phyloP scores from a whole-genome alignment of 2,888 invertebrate genomes.

The Leptothorax acervorum region DNA sequence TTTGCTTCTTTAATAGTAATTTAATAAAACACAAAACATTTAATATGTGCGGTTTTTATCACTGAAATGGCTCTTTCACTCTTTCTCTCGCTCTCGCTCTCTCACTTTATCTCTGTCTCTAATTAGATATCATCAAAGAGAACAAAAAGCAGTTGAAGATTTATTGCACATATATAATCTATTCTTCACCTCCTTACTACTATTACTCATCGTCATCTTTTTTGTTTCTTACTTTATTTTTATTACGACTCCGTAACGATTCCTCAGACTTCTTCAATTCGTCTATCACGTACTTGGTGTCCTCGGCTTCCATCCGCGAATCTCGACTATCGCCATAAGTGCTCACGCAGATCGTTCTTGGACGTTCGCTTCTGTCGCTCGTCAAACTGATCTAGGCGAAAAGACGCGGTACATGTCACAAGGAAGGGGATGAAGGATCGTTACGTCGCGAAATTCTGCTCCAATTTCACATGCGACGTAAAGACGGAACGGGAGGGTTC shows the following conservation, averaged over 20 bases:
- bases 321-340: conserved; percentile 76
- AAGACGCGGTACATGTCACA: conserved; percentile 2
- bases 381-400: conserved; percentile 63
- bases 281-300: conserved; percentile 78
- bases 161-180: background rate
- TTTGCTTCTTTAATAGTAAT: background rate
- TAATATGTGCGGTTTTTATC: background rate
- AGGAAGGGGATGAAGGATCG: background rate
- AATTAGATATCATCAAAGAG: background rate
- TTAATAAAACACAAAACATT: background rate
- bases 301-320: conserved; percentile 77
- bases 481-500: background rate
- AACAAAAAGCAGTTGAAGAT: background rate
- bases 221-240: conserved; percentile 64
- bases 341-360: conserved; percentile 72
- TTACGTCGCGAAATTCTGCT: background rate
- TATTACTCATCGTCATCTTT: background rate
- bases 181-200: background rate
- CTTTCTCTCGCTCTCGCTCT: background rate
- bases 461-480: background rate
- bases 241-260: conserved; percentile 70
- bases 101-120: background rate
- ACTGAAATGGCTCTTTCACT: background rate
- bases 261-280: conserved; percentile 78
- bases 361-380: conserved; percentile 61